phyloP scores from a whole-genome alignment of 37 sponge, comb jelly and placozoan species.

The Halisarca cf. caerulea region DNA sequence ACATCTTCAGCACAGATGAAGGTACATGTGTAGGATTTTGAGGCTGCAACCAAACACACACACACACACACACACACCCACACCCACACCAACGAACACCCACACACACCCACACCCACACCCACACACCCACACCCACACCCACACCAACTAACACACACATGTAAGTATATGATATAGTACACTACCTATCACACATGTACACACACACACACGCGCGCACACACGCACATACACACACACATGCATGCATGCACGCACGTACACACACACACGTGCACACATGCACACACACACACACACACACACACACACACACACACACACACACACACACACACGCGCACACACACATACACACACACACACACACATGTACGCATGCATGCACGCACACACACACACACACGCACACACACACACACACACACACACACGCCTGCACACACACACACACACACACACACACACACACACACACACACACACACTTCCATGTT shows the following conservation, averaged over 20 bases:
- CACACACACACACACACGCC: conserved; percentile 27
- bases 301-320: conserved; percentile 47
- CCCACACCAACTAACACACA: conserved; percentile 29
- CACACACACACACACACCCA: background rate
- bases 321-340: conserved; percentile 23
- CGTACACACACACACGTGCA: conserved; percentile 24
- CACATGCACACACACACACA: conserved; percentile 31
- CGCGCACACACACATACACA: background rate
- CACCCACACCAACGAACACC: conserved; percentile 18
- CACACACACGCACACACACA: conserved; percentile 39
- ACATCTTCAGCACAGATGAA: conserved; percentile 83
- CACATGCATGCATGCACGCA: conserved; percentile 30
- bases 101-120: conserved; percentile 37
- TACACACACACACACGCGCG: conserved; percentile 41
- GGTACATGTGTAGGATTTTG: conserved; percentile 31
- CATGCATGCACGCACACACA: conserved; percentile 22
- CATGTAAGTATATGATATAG: too few species aligned
- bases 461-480: conserved; percentile 42
- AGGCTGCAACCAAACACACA: background rate
- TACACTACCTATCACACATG: too few species aligned
- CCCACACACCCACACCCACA: conserved; percentile 23
- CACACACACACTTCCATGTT: conserved; percentile 39
- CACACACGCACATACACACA: conserved; percentile 40
- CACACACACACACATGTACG: background rate
- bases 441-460: conserved; percentile 34